Conservation (phyloP, 2,113 vertebrate species). For the Toxotes jaculatrix region DNA sequence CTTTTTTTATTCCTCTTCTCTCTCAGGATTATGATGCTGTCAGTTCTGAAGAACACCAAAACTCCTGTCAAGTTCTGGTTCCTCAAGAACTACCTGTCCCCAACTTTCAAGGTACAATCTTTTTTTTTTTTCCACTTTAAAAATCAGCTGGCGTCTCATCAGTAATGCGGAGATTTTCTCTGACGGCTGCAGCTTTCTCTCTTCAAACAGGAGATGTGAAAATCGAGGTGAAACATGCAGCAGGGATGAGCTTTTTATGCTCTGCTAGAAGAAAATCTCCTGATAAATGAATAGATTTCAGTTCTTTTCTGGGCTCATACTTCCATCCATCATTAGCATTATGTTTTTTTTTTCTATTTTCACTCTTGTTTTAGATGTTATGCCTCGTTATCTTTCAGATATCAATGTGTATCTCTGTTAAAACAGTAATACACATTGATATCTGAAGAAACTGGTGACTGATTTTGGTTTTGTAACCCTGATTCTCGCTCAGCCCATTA, state of each 20-base stretch:
- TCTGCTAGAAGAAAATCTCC: not conserved
- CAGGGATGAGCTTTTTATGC: not conserved
- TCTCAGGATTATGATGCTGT: slow-evolving; percentile 98
- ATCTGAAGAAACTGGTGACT: not conserved
- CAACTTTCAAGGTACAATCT: slow-evolving; percentile 93
- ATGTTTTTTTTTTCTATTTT: not conserved
- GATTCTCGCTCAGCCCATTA: not conserved
- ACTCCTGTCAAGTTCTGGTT: slow-evolving; percentile 99
- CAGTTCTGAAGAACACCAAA: slow-evolving; percentile 96
- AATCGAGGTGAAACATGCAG: slow-evolving; percentile 17
- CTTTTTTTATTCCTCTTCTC: slow-evolving; percentile 4
- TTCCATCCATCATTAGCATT: not conserved
- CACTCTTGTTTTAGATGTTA: not conserved
- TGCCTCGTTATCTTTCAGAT: slow-evolving; percentile 6
- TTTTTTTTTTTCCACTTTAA: not conserved
- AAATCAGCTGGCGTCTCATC: not conserved
- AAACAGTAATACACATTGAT: not conserved
- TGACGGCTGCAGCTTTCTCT: slow-evolving; percentile 27
- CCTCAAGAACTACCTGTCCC: slow-evolving; percentile 99
- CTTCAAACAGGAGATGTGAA: slow-evolving; percentile 25
- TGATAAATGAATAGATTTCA: not conserved
- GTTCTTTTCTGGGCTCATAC: not conserved
- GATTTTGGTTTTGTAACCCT: not conserved
- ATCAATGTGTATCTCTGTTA: not conserved
- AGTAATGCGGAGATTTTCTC: slow-evolving; percentile 37